A percentile compares a stretch with the other conserved stretches of the same genome.
phyloP scores from a whole-genome alignment of 2,797 vertebrate genomes.

The Epinephelus malabaricus region DNA sequence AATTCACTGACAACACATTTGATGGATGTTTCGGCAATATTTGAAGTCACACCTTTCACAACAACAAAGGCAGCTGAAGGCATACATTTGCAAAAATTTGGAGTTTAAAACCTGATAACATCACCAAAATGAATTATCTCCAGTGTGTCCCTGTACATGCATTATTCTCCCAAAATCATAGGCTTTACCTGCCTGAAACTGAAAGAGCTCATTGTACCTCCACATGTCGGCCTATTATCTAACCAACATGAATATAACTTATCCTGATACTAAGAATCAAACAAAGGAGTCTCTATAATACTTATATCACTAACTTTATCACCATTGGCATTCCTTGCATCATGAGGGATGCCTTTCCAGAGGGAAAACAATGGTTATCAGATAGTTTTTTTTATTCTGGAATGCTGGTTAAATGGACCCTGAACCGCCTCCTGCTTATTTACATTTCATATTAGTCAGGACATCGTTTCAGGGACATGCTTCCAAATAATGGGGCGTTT shows the following conservation, averaged over 20 bases:
- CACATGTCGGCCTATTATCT: slow-evolving; percentile 47
- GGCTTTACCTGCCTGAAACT: slow-evolving; percentile 52
- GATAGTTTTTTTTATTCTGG: slow-evolving; percentile 59
- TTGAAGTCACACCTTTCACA: not conserved
- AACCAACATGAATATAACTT: slow-evolving; percentile 67
- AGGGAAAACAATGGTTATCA: slow-evolving; percentile 74
- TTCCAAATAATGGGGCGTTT: not conserved
- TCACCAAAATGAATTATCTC: slow-evolving; percentile 25
- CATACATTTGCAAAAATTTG: not conserved
- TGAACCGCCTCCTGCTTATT: slow-evolving; percentile 35
- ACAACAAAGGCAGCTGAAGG: not conserved
- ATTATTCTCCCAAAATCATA: slow-evolving; percentile 22
- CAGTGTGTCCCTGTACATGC: not conserved
- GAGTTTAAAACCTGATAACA: slow-evolving; percentile 17
- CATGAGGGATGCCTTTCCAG: slow-evolving; percentile 67
- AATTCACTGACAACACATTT: not conserved
- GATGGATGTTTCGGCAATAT: not conserved
- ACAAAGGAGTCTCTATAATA: slow-evolving; percentile 74
- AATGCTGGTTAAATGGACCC: slow-evolving; percentile 54
- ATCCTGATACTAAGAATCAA: slow-evolving; percentile 56
- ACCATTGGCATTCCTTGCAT: slow-evolving; percentile 59
- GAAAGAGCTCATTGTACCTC: slow-evolving; percentile 66
- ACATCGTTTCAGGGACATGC: slow-evolving; percentile 5
- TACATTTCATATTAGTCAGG: slow-evolving; percentile 24
- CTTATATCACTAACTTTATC: slow-evolving; percentile 73